phyloP scores from a whole-genome alignment of 2,797 vertebrate genomes.

The Enteromius viviparus region DNA sequence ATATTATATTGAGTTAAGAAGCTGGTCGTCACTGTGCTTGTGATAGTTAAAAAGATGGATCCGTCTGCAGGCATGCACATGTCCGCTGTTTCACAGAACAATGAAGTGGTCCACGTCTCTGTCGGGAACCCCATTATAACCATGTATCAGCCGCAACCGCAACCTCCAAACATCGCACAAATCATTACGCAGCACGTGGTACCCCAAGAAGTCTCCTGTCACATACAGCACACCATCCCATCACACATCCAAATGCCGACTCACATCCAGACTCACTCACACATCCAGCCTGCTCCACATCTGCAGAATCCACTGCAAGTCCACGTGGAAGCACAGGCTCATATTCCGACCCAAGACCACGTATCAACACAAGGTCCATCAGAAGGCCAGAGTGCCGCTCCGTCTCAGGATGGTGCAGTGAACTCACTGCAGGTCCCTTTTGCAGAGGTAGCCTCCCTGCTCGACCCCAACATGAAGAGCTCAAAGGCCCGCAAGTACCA shows the following conservation, averaged over 20 bases:
- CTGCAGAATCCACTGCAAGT: conserved; percentile 37
- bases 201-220: conserved; percentile 57
- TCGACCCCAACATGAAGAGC: conserved; percentile 86
- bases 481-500: conserved; percentile 80
- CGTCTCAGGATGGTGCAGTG: conserved; percentile 43
- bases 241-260: conserved; percentile 54
- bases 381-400: conserved; percentile 37
- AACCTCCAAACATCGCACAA: conserved; percentile 57
- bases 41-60: conserved; percentile 51
- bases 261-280: conserved; percentile 53
- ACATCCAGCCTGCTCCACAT: conserved; percentile 21
- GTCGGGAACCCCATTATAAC: conserved; percentile 61
- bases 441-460: conserved; percentile 81
- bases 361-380: conserved; percentile 36
- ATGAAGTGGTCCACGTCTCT: conserved; percentile 56
- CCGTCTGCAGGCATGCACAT: conserved; percentile 62
- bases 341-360: conserved; percentile 43
- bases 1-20: not conserved
- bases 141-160: conserved; percentile 58
- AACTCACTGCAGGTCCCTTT: conserved; percentile 73
- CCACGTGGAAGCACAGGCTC: conserved; percentile 34
- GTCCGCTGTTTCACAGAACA: conserved; percentile 47
- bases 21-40: conserved; percentile 1
- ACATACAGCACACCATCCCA: conserved; percentile 51
- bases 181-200: conserved; percentile 57